phyloP scores from a whole-genome alignment of 2,113 vertebrate species.

The Anser cygnoides region DNA sequence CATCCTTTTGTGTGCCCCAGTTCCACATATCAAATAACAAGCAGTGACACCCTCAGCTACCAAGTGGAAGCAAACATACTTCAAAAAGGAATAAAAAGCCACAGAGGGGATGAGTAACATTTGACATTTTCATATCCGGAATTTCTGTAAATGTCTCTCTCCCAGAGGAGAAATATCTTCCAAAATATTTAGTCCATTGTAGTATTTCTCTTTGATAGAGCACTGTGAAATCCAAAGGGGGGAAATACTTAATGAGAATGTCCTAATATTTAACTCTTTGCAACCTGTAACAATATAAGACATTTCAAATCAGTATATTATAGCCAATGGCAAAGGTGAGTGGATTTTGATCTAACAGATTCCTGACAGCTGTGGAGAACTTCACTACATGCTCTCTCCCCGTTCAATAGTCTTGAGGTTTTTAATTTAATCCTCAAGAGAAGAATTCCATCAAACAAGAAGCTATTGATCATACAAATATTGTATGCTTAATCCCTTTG shows the following conservation, averaged over 20 bases:
- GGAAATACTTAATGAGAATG: constrained; percentile 44
- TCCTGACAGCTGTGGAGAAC: neutral
- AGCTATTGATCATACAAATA: neutral
- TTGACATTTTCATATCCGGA: constrained; percentile 78
- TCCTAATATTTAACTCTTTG: constrained; percentile 59
- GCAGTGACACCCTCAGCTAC: constrained; percentile 72
- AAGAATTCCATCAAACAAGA: neutral
- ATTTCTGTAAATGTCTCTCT: constrained; percentile 66
- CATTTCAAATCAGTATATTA: neutral
- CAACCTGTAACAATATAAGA: constrained; percentile 12
- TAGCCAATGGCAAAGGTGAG: neutral
- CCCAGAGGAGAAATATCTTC: constrained; percentile 69
- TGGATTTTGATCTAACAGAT: neutral
- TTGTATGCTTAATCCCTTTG: neutral
- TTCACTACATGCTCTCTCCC: neutral
- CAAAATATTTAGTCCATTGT: constrained; percentile 67
- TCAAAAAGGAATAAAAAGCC: constrained; percentile 55
- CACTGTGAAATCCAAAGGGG: constrained; percentile 13
- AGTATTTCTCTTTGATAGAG: constrained; percentile 68
- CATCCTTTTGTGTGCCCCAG: constrained; percentile 73
- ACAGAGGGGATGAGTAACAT: constrained; percentile 70
- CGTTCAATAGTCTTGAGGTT: neutral
- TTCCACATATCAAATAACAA: constrained; percentile 75
- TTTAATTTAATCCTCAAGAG: neutral
- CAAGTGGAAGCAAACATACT: constrained; percentile 74